Evolutionary conservation across 1,140 invertebrate species (phyloP).

Genomic region (Paraescarpia echinospica): DNA sequence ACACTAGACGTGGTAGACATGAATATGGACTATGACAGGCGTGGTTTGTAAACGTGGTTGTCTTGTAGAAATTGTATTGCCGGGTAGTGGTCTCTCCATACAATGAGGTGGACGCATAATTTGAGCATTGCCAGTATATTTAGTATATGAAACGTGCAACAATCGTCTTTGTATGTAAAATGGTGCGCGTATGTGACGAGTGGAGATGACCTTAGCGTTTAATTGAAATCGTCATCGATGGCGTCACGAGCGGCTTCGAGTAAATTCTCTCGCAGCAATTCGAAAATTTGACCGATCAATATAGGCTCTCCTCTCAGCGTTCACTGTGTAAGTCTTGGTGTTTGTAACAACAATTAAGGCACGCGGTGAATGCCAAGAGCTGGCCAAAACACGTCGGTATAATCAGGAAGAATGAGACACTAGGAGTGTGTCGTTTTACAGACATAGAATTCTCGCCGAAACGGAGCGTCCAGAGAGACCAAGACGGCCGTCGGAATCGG

Average conservation of each 20-base stretch:
- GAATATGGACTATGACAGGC: not conserved
- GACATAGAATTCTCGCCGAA: not conserved
- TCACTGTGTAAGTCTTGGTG: conserved; percentile 17
- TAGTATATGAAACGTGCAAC: not conserved
- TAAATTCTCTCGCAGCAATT: not conserved
- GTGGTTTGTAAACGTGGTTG: not conserved
- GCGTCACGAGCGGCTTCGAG: not conserved
- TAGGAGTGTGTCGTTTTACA: not conserved
- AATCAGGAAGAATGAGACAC: not conserved
- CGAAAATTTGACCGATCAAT: not conserved
- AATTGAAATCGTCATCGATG: not conserved
- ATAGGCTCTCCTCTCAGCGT: not conserved
- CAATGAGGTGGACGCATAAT: not conserved
- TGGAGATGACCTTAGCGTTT: not conserved
- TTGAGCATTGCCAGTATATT: not conserved
- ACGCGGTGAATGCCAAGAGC: conserved; percentile 19
- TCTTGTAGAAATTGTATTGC: not conserved
- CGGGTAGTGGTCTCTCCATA: too few relatives aligned
- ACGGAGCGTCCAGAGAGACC: not conserved
- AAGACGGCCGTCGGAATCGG: not conserved
- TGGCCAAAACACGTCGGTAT: not conserved
- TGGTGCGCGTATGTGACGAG: not conserved
- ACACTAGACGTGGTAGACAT: too few relatives aligned
- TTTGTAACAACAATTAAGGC: conserved; percentile 18
- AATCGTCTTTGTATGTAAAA: not conserved